Conservation (phyloP, 2,113 vertebrate genomes). For the Ondatra zibethicus region DNA sequence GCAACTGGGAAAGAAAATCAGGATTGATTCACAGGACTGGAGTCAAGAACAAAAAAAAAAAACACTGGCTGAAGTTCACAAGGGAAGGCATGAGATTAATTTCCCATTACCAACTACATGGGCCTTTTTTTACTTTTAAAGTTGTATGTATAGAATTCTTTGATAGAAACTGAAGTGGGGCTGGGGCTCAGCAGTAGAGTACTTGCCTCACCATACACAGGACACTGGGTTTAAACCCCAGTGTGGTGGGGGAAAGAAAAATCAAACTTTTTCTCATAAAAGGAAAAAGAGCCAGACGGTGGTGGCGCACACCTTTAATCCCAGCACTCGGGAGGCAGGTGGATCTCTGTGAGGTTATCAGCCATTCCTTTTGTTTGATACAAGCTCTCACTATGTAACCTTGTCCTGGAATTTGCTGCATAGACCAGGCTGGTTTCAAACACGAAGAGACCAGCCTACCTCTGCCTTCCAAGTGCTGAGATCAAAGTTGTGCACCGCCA, state of each 20-base stretch:
- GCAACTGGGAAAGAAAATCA: background rate
- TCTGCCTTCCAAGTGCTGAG: background rate
- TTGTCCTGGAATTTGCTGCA: background rate
- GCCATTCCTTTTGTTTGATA: background rate
- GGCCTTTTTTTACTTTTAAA: background rate
- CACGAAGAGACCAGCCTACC: background rate
- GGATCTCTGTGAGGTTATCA: background rate
- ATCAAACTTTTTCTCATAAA: no score
- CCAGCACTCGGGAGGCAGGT: no score
- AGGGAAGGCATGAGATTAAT: background rate
- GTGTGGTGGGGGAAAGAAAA: background rate
- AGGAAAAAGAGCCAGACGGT: no score
- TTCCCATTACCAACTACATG: background rate
- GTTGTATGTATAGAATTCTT: background rate
- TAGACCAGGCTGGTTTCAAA: background rate
- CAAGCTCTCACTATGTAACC: background rate
- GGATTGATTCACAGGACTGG: background rate
- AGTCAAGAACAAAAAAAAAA: background rate
- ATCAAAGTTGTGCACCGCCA: background rate
- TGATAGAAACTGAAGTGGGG: background rate
- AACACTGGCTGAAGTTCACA: slow-evolving; percentile 1
- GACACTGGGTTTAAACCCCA: background rate
- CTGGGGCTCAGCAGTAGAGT: background rate
- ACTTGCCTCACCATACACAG: background rate
- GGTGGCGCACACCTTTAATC: no score